Conservation (phyloP, 2,113 vertebrate genomes). For the Oxyruncus cristatus region DNA sequence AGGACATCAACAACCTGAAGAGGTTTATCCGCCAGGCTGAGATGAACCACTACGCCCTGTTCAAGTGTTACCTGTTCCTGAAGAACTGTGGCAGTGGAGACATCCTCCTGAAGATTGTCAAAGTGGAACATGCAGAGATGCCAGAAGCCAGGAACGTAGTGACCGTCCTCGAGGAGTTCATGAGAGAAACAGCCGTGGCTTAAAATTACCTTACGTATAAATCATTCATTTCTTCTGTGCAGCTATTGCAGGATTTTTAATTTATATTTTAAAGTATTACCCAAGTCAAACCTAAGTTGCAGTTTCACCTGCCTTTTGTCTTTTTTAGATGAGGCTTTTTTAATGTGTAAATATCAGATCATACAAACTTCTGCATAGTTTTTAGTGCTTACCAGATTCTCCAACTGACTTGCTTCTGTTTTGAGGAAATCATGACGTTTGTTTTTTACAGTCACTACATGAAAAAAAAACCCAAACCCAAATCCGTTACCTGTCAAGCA, state of each 20-base stretch:
- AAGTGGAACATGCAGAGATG: constrained; percentile 90
- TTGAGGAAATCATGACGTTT: not conserved
- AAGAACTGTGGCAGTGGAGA: constrained; percentile 93
- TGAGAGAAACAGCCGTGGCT: constrained; percentile 72
- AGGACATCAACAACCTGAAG: constrained; percentile 98
- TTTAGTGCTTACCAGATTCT: not conserved
- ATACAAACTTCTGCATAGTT: not conserved
- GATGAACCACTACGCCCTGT: constrained; percentile 94
- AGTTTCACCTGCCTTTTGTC: constrained; percentile 7
- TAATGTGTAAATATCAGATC: not conserved
- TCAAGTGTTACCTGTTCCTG: constrained; percentile 92
- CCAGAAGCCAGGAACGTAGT: constrained; percentile 92
- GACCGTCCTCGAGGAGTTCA: constrained; percentile 90
- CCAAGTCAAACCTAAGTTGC: not conserved
- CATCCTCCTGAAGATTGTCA: constrained; percentile 88
- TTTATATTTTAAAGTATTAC: constrained; percentile 23
- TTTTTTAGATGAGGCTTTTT: constrained; percentile 21
- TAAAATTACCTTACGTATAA: not conserved
- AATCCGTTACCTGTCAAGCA: not conserved
- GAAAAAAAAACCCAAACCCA: not conserved
- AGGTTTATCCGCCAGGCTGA: constrained; percentile 94
- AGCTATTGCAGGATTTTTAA: not conserved
- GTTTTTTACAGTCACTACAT: not conserved
- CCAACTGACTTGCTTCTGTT: not conserved
- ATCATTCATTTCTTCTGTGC: not conserved